Conservation (phyloP, 2,113 vertebrate genomes). For the Petroica traversi region DNA sequence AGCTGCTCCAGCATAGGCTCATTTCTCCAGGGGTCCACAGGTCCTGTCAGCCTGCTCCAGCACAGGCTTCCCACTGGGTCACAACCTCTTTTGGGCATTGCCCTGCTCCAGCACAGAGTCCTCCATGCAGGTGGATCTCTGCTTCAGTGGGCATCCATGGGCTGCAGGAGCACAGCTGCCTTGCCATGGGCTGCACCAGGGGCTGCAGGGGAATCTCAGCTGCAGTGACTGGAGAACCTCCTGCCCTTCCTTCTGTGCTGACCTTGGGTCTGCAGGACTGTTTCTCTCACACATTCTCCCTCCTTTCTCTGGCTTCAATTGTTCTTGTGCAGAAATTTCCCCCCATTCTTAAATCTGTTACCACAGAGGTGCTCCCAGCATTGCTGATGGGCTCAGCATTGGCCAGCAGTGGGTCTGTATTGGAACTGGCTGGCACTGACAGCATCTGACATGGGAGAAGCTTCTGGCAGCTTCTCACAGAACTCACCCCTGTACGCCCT, state of each 20-base stretch:
- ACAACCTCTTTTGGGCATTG: not conserved
- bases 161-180: not conserved
- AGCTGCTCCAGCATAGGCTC: not conserved
- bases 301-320: not conserved
- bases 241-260: not conserved
- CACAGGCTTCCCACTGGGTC: not conserved
- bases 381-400: not conserved
- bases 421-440: not conserved
- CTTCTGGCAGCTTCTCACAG: not conserved
- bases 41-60: not conserved
- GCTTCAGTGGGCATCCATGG: accelerated
- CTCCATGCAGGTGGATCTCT: not conserved
- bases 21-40: accelerated
- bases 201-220: not conserved
- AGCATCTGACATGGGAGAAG: not conserved
- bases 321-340: not conserved
- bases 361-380: not conserved
- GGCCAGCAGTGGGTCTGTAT: not conserved
- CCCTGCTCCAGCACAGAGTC: not conserved
- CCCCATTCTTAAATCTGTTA: not conserved
- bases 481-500: not conserved
- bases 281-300: not conserved
- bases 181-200: accelerated
- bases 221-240: accelerated
- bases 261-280: not conserved